Evolutionary conservation across 1,140 invertebrate species (phyloP), one percentile per base, ranked within the genome.

Genomic region (Heliconius hewitsoni): DNA sequence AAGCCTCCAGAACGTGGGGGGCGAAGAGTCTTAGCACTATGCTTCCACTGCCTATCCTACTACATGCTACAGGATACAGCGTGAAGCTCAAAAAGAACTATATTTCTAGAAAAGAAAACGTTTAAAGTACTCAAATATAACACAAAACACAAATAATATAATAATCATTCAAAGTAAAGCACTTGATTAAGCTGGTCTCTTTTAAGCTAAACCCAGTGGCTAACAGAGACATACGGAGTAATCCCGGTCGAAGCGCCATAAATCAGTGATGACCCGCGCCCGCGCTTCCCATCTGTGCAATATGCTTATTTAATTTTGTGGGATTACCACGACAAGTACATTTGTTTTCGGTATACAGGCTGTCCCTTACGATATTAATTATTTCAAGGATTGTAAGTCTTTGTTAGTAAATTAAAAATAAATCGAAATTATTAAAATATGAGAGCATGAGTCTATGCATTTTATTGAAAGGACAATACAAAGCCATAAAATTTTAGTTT

Each of bases 231-330:
- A 57, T 75, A 2, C 52, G n/a, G 5, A 55, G 18, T 88, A 88
- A 88, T 86, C 84, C 42, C 76, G 82, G 79, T 57, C 52, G 30
- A 73, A 76, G 71, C 73, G 74, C 50, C 76, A 86, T 87, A 87
- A 87, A 87, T 87, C 83, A 86, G 77, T 34, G 60, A 55, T 82
- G 83, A 82, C 81, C 81, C 27, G 71, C 71, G 52, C 70, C 81
- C 27, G 71, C 74, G 52, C 57, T 39, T 75, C 39, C 55, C 80
- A 74, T 80, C 80, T 86, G 80, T 66, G 79, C 73, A 81, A 81
- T 83, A 85, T 87, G 86, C 76, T 77, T 83, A 86, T 84, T 86
- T 87, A 81, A 87, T 84, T 87, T 79, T 78, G 55, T 55, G 39
- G 79, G 80, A 81, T 85, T 82, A 85, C 77, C 73, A 23, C 60